Evolutionary conservation across 2,797 vertebrate genomes (phyloP).

Genomic region (Anguilla anguilla): DNA sequence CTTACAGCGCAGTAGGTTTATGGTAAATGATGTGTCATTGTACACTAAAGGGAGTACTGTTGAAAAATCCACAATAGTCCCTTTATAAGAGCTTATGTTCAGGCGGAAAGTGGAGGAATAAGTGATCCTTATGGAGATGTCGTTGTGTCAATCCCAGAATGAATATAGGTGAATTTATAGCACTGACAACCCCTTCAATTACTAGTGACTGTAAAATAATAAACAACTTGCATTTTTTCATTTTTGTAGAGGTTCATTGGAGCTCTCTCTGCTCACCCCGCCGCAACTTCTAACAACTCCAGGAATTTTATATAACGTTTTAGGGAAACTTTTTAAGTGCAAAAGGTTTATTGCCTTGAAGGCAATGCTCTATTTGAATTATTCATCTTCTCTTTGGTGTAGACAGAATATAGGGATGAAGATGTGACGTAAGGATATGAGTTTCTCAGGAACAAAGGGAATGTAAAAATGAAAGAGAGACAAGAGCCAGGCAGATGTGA

Average conservation of each 20-base stretch:
- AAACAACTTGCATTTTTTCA: neutral
- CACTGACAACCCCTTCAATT: neutral
- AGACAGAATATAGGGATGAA: slow-evolving; percentile 81
- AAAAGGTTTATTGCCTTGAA: slow-evolving; percentile 78
- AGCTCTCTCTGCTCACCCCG: slow-evolving; percentile 18
- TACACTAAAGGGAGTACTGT: neutral
- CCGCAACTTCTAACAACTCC: slow-evolving; percentile 4
- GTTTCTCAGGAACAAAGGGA: slow-evolving; percentile 83
- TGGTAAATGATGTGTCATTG: neutral
- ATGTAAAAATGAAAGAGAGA: slow-evolving; percentile 86
- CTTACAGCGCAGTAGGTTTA: neutral
- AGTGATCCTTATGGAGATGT: neutral
- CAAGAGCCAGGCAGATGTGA: slow-evolving; percentile 85
- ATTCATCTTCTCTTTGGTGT: slow-evolving; percentile 83
- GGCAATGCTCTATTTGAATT: slow-evolving; percentile 82
- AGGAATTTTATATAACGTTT: neutral
- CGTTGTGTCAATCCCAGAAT: neutral
- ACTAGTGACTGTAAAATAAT: neutral
- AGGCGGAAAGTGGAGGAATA: neutral
- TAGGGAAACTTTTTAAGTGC: slow-evolving; percentile 66
- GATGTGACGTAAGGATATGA: slow-evolving; percentile 82
- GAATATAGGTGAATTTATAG: neutral
- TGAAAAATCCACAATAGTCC: slow-evolving; percentile 7
- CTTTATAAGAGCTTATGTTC: neutral
- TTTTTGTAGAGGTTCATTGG: neutral